These are phyloP conservation scores for Leucozona laternaria DNA, from an alignment of 2,888 invertebrate genomes.

Conservation along the genomic window DNA sequence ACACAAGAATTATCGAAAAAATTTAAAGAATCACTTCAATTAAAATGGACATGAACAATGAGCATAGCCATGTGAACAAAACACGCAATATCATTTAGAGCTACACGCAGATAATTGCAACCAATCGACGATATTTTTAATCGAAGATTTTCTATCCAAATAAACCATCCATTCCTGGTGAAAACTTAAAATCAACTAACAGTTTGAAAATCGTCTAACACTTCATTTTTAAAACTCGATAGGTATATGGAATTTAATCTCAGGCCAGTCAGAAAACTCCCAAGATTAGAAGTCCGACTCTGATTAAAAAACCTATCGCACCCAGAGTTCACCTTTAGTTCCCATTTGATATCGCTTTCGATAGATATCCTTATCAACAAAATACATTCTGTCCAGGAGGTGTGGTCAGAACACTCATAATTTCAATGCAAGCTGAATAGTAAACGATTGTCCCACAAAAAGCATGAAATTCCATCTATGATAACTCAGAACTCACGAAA, in stretches of 20 bases:
- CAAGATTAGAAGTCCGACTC: conserved; percentile 46
- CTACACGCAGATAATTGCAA: neutral
- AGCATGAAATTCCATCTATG: conserved; percentile 33
- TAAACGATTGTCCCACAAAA: conserved; percentile 9
- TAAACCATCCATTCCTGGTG: conserved; percentile 54
- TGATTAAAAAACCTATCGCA: conserved; percentile 62
- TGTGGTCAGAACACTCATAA: conserved; percentile 28
- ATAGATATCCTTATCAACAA: conserved; percentile 65
- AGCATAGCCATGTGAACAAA: neutral
- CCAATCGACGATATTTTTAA: neutral
- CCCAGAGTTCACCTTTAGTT: conserved; percentile 65
- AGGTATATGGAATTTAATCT: conserved; percentile 16
- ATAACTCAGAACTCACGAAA: conserved; percentile 54
- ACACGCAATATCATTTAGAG: neutral
- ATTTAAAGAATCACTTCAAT: too few relatives aligned
- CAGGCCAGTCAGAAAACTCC: conserved; percentile 21
- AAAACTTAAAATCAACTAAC: conserved; percentile 66
- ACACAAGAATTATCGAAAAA: too few relatives aligned
- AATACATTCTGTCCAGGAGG: conserved; percentile 21
- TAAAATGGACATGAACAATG: too few relatives aligned
- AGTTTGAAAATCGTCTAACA: neutral
- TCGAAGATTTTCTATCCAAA: neutral
- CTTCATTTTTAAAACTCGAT: neutral
- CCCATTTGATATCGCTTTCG: conserved; percentile 61
- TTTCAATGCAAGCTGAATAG: neutral